phyloP scores from a whole-genome alignment of 1,140 invertebrate genomes.

The Penaeus chinensis region DNA sequence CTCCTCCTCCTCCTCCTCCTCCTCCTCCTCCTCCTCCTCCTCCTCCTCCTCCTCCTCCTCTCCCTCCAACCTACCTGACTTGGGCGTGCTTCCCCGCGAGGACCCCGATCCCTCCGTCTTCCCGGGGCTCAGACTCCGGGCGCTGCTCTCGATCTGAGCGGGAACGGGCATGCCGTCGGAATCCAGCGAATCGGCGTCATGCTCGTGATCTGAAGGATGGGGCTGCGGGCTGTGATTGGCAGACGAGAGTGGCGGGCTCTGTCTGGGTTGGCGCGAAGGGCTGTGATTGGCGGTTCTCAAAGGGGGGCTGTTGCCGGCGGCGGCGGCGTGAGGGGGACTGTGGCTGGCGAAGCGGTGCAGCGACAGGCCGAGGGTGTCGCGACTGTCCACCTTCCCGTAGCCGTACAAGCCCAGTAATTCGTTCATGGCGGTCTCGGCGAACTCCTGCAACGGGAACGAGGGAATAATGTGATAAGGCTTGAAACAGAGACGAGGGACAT shows the following conservation, averaged over 20 bases:
- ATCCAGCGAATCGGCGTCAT: slow-evolving; percentile 48
- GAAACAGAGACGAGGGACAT: no score
- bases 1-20: slow-evolving; percentile 1
- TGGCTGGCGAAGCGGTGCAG: slow-evolving; percentile 44
- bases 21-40: neutral
- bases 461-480: neutral
- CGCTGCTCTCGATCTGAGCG: slow-evolving; percentile 36
- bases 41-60: neutral
- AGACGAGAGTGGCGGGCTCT: neutral
- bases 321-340: slow-evolving; percentile 28
- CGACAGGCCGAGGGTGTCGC: slow-evolving; percentile 51
- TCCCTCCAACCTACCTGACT: slow-evolving; percentile 38
- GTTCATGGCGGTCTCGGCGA: slow-evolving; percentile 90
- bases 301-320: slow-evolving; percentile 5
- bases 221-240: slow-evolving; percentile 34
- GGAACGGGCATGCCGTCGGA: slow-evolving; percentile 46
- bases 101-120: slow-evolving; percentile 54
- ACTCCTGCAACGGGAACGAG: slow-evolving; percentile 76
- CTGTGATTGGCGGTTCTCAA: neutral
- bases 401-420: slow-evolving; percentile 90
- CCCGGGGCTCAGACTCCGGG: slow-evolving; percentile 36
- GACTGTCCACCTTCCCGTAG: slow-evolving; percentile 77
- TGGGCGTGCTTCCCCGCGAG: slow-evolving; percentile 49
- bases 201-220: slow-evolving; percentile 29
- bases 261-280: neutral